Percentiles rank a stretch among this genome's conserved stretches.
Evolutionary conservation across 2,888 invertebrate genomes (phyloP).

Genomic region (Tenthredo distinguenda): DNA sequence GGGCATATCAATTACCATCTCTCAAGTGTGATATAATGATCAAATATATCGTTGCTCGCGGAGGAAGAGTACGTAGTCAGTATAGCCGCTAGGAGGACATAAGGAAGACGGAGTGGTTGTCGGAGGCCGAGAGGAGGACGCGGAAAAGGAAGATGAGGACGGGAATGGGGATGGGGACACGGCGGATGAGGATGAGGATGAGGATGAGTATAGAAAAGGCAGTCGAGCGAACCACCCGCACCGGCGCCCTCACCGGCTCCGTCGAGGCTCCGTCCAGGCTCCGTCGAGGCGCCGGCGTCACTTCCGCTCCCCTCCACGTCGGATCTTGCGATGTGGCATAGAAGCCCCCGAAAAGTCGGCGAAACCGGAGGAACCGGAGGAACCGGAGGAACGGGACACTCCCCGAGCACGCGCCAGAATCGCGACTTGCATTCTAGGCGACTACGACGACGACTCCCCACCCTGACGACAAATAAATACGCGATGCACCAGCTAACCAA

Average conservation of each 20-base stretch:
- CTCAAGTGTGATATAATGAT: slow-evolving; percentile 15
- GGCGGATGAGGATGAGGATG: slow-evolving; percentile 61
- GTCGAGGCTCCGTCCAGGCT: slow-evolving; percentile 75
- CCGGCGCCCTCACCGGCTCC: slow-evolving; percentile 77
- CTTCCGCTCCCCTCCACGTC: slow-evolving; percentile 69
- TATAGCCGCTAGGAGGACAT: slow-evolving; percentile 73
- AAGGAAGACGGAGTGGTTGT: slow-evolving; percentile 75
- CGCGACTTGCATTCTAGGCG: slow-evolving; percentile 62
- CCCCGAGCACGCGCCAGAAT: slow-evolving; percentile 68
- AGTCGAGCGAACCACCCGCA: slow-evolving; percentile 63
- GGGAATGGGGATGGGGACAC: slow-evolving; percentile 11
- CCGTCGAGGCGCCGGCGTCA: slow-evolving; percentile 78
- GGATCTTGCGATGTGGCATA: slow-evolving; percentile 59
- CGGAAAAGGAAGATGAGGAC: slow-evolving; percentile 37
- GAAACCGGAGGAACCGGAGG: slow-evolving; percentile 44
- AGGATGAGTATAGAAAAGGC: slow-evolving; percentile 59
- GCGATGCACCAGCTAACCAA: slow-evolving; percentile 68
- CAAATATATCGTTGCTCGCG: neutral
- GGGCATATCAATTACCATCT: slow-evolving; percentile 22
- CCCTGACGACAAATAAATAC: slow-evolving; percentile 68
- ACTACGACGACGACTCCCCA: slow-evolving; percentile 23
- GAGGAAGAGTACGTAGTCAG: slow-evolving; percentile 6
- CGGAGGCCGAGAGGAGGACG: slow-evolving; percentile 22
- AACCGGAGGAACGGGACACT: slow-evolving; percentile 46
- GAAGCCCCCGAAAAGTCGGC: slow-evolving; percentile 54